These are phyloP conservation scores for Himantopus leucocephalus DNA, from an alignment of 2,113 vertebrate species.

Conservation along the genomic window DNA sequence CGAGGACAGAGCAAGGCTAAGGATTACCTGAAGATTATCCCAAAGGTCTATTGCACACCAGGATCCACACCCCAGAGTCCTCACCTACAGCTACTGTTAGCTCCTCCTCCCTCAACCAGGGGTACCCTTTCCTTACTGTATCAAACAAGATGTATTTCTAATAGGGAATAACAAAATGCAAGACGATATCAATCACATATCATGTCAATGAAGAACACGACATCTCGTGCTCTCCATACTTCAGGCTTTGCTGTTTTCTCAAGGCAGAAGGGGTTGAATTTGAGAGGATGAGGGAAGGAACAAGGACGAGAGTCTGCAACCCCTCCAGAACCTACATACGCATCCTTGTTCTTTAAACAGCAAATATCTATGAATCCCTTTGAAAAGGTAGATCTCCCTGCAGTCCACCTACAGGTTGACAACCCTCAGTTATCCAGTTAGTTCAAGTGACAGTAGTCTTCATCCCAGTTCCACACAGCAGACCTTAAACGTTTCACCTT, in stretches of 20 bases:
- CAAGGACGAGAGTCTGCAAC: neutral
- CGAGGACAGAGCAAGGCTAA: neutral
- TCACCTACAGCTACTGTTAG: neutral
- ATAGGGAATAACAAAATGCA: neutral
- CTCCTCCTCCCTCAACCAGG: neutral
- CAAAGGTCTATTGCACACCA: neutral
- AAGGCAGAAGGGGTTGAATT: neutral
- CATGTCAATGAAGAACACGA: neutral
- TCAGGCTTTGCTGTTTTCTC: neutral
- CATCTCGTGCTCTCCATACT: neutral
- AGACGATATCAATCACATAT: neutral
- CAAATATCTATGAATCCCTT: neutral
- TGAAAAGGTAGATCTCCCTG: neutral
- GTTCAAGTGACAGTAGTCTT: neutral
- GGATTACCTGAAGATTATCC: neutral
- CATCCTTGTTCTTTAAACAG: neutral
- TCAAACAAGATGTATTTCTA: neutral
- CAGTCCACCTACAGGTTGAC: neutral
- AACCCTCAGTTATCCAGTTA: neutral
- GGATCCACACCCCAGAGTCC: neutral
- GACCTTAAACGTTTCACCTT: neutral
- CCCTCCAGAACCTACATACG: neutral
- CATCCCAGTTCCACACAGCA: neutral
- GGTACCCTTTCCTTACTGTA: neutral
- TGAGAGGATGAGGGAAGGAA: neutral